Percentiles rank a stretch among this genome's conserved stretches.
Evolutionary conservation across 1,140 invertebrate genomes (phyloP).

Genomic region (Globodera ellingtonae): DNA sequence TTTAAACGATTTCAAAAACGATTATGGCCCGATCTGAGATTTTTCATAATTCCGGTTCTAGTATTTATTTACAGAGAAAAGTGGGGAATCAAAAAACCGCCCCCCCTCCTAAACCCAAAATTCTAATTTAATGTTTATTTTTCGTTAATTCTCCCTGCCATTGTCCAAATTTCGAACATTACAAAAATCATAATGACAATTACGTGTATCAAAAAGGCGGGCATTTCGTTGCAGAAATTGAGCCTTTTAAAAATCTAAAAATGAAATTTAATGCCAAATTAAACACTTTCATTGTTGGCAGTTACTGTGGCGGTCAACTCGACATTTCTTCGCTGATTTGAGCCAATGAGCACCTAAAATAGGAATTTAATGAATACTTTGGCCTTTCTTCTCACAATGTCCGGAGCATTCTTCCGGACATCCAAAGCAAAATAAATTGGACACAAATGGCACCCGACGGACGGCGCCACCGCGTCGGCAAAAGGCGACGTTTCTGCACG

Average conservation of each 20-base stretch:
- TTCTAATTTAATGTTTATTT: background rate
- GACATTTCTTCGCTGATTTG: slow-evolving; percentile 38
- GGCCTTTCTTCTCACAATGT: slow-evolving; percentile 23
- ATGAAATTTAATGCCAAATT: slow-evolving; percentile 12
- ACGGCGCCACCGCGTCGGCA: slow-evolving; percentile 97
- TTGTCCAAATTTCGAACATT: too few species aligned
- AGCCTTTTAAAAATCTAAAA: slow-evolving; percentile 9
- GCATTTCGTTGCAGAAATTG: slow-evolving; percentile 7
- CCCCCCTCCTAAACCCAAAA: background rate
- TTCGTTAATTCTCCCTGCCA: too few species aligned
- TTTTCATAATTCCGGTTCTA: too few species aligned
- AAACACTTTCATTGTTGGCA: slow-evolving; percentile 13
- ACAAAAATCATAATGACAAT: background rate
- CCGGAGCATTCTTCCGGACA: slow-evolving; percentile 78
- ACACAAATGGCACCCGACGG: slow-evolving; percentile 72
- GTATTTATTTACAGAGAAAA: too few species aligned
- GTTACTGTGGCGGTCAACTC: slow-evolving; percentile 34
- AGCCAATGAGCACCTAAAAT: slow-evolving; percentile 34
- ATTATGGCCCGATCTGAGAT: too few species aligned
- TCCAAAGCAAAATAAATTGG: slow-evolving; percentile 85
- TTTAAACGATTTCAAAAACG: background rate
- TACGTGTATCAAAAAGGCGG: background rate
- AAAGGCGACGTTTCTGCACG: slow-evolving; percentile 93
- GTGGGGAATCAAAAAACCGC: too few species aligned
- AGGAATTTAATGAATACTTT: background rate